Evolutionary conservation across 2,888 invertebrate genomes (phyloP).

Genomic region (Steromphala cineraria): DNA sequence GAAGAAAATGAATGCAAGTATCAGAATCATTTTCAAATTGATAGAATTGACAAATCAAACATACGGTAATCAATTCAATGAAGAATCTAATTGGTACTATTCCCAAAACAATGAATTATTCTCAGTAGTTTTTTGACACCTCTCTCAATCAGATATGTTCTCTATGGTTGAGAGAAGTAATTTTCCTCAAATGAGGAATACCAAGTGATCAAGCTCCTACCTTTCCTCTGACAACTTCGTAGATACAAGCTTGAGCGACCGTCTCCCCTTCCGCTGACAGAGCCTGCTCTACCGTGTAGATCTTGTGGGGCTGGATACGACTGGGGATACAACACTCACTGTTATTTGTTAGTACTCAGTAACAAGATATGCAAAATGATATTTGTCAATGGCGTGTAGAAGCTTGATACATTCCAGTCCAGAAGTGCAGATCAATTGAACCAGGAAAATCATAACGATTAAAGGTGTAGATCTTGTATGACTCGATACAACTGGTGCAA

Average conservation of each 20-base stretch:
- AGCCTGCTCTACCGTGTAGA: conserved; percentile 89
- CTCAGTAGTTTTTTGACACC: too few relatives aligned
- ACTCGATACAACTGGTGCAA: too few relatives aligned
- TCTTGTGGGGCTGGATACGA: conserved; percentile 82
- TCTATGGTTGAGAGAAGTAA: not conserved
- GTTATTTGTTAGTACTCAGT: not conserved
- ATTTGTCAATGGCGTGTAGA: too few relatives aligned
- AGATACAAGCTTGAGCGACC: conserved; percentile 67
- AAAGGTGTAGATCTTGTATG: too few relatives aligned
- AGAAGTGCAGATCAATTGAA: too few relatives aligned
- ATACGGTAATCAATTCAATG: not conserved
- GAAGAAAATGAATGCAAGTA: not conserved
- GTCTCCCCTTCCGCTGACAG: conserved; percentile 81
- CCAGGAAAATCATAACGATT: too few relatives aligned
- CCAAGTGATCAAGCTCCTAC: conserved; percentile 72
- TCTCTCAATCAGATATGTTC: too few relatives aligned
- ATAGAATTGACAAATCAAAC: not conserved
- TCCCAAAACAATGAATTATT: too few relatives aligned
- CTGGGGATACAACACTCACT: conserved; percentile 76
- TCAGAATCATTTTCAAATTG: not conserved
- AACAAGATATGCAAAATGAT: too few relatives aligned
- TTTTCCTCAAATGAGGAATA: not conserved
- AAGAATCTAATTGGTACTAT: not conserved
- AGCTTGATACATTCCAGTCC: too few relatives aligned
- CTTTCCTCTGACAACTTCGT: conserved; percentile 70